A percentile compares a stretch with the other conserved stretches of the same genome.
phyloP scores from a whole-genome alignment of 2,113 vertebrate species.

The Xyliphius kryptos region DNA sequence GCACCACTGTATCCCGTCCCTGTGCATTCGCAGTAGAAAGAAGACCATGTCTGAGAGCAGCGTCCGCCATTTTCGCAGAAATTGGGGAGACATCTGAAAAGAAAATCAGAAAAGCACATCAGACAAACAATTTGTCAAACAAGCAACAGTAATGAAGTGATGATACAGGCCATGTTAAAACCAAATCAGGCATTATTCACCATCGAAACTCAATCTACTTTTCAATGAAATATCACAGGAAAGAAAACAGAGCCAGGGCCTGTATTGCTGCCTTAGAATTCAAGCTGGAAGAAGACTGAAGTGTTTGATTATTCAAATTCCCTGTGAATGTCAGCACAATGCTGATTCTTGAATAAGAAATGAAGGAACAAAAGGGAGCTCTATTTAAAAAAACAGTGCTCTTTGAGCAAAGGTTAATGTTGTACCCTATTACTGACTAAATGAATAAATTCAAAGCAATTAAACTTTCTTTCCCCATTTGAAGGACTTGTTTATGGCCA shows the following conservation, averaged over 20 bases:
- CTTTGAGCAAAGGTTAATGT: too few relatives aligned
- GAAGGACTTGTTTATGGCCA: too few relatives aligned
- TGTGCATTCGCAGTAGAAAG: conserved; percentile 84
- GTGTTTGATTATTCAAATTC: conserved; percentile 21
- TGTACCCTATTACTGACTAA: too few relatives aligned
- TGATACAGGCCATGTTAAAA: background rate
- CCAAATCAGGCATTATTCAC: conserved; percentile 3
- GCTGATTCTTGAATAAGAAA: conserved; percentile 13
- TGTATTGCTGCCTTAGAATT: background rate
- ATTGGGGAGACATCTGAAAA: conserved; percentile 85
- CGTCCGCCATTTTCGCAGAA: conserved; percentile 87
- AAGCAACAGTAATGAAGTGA: background rate
- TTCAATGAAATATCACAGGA: conserved; percentile 8
- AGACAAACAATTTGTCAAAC: background rate
- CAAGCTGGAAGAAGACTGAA: conserved; percentile 8
- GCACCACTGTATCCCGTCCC: conserved; percentile 76
- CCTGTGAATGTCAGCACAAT: background rate
- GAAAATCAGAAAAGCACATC: background rate
- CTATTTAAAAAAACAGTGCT: too few relatives aligned
- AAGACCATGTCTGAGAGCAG: conserved; percentile 86
- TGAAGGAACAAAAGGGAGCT: too few relatives aligned
- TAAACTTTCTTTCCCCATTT: too few relatives aligned
- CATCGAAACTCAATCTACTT: conserved; percentile 10
- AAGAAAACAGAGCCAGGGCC: background rate
- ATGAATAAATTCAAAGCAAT: too few relatives aligned